These are phyloP conservation scores for Protomyctophum bolini DNA, from an alignment of 2,113 vertebrate species.

Conservation along the genomic window DNA sequence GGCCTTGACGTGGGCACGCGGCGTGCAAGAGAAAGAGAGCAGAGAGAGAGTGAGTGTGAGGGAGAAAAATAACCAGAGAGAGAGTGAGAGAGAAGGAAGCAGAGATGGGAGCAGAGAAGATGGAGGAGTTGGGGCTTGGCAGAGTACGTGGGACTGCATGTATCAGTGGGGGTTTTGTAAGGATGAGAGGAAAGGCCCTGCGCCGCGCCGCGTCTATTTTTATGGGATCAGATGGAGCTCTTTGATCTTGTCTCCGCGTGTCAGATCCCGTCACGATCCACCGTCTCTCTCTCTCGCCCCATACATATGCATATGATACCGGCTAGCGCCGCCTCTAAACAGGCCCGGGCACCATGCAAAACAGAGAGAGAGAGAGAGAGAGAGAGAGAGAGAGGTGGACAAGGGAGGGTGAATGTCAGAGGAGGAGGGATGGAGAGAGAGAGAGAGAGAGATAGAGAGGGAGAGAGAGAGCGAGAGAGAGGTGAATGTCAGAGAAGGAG, in stretches of 20 bases:
- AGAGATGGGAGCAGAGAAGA: not conserved
- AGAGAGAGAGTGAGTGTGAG: slow-evolving; percentile 37
- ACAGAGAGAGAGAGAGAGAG: slow-evolving; percentile 33
- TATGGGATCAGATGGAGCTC: slow-evolving; percentile 79
- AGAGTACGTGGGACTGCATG: slow-evolving; percentile 62
- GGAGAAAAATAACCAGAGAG: slow-evolving; percentile 44
- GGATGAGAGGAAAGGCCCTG: slow-evolving; percentile 74
- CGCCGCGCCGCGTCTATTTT: slow-evolving; percentile 77
- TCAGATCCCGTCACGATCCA: slow-evolving; percentile 76
- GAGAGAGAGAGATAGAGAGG: slow-evolving; percentile 10
- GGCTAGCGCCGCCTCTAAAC: slow-evolving; percentile 56
- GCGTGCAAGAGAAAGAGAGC: slow-evolving; percentile 53
- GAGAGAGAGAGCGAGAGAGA: slow-evolving; percentile 13
- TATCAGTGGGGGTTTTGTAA: slow-evolving; percentile 75
- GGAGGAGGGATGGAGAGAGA: slow-evolving; percentile 11
- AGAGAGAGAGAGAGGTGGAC: slow-evolving; percentile 24
- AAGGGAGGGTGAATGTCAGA: not conserved
- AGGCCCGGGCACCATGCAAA: slow-evolving; percentile 66
- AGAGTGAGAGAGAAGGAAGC: slow-evolving; percentile 64
- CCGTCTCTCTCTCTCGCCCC: slow-evolving; percentile 69
- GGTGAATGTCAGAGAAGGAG: too few relatives aligned
- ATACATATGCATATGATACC: slow-evolving; percentile 73
- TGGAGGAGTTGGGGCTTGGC: slow-evolving; percentile 38
- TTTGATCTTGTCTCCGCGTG: slow-evolving; percentile 79
- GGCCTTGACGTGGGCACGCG: slow-evolving; percentile 60